A percentile compares a stretch with the other conserved stretches of the same genome.
phyloP scores from a whole-genome alignment of 2,888 invertebrate genomes.

The Auanema sp. region DNA sequence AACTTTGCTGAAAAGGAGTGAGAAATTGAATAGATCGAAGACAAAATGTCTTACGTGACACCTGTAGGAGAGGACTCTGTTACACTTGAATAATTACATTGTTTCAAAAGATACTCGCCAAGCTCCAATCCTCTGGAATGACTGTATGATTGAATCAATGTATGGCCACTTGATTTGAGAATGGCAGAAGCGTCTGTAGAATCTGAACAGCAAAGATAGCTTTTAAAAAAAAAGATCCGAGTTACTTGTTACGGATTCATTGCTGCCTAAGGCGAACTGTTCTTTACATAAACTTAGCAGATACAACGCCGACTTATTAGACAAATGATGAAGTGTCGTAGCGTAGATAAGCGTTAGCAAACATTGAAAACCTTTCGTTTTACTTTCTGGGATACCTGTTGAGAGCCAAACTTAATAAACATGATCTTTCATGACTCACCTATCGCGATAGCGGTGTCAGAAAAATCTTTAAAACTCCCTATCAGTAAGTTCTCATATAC shows the following conservation, averaged over 20 bases:
- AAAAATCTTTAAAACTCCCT: conserved; percentile 39
- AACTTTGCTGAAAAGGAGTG: conserved; percentile 23
- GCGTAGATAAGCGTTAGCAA: conserved; percentile 43
- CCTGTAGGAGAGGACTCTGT: conserved; percentile 35
- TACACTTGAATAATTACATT: conserved; percentile 27
- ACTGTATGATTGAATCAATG: conserved; percentile 40
- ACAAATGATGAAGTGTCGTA: conserved; percentile 41
- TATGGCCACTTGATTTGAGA: conserved; percentile 38
- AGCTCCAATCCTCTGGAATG: conserved; percentile 40
- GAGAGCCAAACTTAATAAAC: background rate
- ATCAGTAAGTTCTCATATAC: conserved; percentile 56
- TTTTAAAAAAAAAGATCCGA: background rate
- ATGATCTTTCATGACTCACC: background rate
- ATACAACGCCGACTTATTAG: conserved; percentile 53
- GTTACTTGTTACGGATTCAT: conserved; percentile 5
- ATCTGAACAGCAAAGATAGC: conserved; percentile 19
- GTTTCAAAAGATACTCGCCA: conserved; percentile 39
- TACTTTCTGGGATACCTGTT: conserved; percentile 29
- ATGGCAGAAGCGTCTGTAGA: conserved; percentile 21
- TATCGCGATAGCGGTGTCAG: conserved; percentile 11
- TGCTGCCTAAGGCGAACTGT: conserved; percentile 46
- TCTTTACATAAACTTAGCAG: conserved; percentile 60
- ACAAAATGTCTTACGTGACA: conserved; percentile 17
- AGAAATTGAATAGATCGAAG: background rate
- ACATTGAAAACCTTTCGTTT: conserved; percentile 29